phyloP scores from a whole-genome alignment of 2,888 invertebrate species.

The Caenorhabditis wallacei region DNA sequence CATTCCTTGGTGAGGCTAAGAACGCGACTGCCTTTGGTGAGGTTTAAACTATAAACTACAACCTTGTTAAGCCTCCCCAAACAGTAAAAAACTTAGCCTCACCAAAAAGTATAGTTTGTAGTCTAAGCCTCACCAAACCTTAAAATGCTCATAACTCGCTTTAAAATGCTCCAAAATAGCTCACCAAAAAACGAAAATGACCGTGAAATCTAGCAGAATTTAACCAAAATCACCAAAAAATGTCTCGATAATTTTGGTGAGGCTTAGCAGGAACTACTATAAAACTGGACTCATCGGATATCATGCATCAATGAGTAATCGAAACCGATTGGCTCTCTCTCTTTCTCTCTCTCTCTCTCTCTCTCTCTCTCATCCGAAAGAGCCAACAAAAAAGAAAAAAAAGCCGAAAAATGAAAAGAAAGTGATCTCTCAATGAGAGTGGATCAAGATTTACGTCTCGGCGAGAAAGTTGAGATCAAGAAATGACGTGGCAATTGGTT shows the following conservation, averaged over 20 bases:
- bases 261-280: too few species aligned
- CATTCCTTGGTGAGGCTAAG: conserved; percentile 8
- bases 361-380: too few species aligned
- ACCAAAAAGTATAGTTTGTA: background rate
- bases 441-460: too few species aligned
- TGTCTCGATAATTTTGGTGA: conserved; percentile 37
- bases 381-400: too few species aligned
- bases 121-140: background rate
- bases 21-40: too few species aligned
- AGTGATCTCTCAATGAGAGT: too few species aligned
- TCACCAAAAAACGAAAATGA: background rate
- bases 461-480: background rate
- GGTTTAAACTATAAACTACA: background rate
- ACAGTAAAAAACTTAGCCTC: background rate
- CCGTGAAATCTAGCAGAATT: background rate
- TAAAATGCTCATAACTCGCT: background rate
- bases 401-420: too few species aligned
- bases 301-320: too few species aligned
- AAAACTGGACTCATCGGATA: too few species aligned
- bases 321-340: too few species aligned
- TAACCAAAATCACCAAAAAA: conserved; percentile 28
- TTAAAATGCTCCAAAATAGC: background rate
- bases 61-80: too few species aligned
- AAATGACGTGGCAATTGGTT: background rate
- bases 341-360: too few species aligned